Evolutionary conservation across 64 coral and sea anemone species (phyloP).

Genomic region (Montipora foliosa): DNA sequence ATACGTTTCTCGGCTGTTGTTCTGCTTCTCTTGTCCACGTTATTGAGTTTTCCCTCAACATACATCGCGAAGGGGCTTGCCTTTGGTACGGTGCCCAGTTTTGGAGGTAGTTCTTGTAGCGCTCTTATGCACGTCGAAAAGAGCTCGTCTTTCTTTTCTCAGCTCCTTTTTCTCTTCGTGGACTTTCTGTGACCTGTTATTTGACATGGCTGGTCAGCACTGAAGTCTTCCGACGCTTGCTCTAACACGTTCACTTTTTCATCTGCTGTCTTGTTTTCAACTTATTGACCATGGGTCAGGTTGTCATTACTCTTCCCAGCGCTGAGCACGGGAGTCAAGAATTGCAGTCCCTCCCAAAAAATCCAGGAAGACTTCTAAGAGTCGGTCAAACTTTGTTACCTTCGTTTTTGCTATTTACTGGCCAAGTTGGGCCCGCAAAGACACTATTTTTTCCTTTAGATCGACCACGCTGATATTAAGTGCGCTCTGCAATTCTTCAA

Average conservation of each 20-base stretch:
- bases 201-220: background rate
- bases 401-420: background rate
- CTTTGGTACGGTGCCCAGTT: too few species aligned
- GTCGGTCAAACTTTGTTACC: constrained; percentile 11
- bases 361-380: background rate
- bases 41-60: too few species aligned
- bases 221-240: background rate
- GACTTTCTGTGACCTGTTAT: too few species aligned
- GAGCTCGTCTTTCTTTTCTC: too few species aligned
- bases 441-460: constrained; percentile 30
- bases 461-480: background rate
- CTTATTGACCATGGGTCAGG: background rate
- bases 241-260: too few species aligned
- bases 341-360: background rate
- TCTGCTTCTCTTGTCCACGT: too few species aligned
- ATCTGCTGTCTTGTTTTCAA: background rate
- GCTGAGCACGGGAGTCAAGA: background rate
- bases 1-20: too few species aligned
- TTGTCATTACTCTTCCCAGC: constrained; percentile 56
- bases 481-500: too few species aligned
- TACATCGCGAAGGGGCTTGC: too few species aligned
- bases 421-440: constrained; percentile 7
- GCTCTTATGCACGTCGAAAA: too few species aligned
- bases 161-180: too few species aligned
- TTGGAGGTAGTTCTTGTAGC: too few species aligned